phyloP scores from a whole-genome alignment of 1,140 invertebrate genomes.

The Drosophila bipectinata region DNA sequence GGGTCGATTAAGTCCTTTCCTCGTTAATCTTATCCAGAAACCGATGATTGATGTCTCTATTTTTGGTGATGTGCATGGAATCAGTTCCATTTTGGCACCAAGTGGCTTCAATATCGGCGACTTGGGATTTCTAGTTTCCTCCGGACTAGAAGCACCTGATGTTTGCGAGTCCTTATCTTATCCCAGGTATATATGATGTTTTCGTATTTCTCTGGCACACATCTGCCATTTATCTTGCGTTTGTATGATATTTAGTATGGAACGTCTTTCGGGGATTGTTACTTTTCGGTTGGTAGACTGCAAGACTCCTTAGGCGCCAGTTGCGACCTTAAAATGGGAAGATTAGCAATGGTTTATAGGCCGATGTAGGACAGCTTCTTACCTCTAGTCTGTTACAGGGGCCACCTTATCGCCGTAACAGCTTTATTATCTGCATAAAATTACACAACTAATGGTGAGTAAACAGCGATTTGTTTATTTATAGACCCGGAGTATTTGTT shows the following conservation, averaged over 20 bases:
- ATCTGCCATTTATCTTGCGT: constrained; percentile 31
- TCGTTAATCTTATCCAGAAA: constrained; percentile 27
- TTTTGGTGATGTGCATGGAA: background rate
- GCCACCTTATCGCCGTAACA: constrained; percentile 20
- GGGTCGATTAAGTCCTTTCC: background rate
- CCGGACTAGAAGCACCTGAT: constrained; percentile 11
- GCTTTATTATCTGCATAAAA: constrained; percentile 50
- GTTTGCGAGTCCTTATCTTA: constrained; percentile 25
- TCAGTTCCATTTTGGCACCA: background rate
- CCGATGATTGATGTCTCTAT: background rate
- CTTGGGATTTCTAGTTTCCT: constrained; percentile 3
- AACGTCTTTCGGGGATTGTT: background rate
- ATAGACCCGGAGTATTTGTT: constrained; percentile 37
- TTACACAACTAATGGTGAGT: constrained; percentile 52
- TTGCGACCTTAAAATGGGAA: background rate
- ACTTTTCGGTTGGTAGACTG: background rate
- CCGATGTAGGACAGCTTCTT: background rate
- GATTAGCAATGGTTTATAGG: constrained; percentile 14
- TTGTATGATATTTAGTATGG: background rate
- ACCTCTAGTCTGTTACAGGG: background rate
- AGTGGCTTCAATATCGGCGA: background rate
- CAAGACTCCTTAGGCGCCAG: background rate
- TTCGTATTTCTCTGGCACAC: constrained; percentile 23
- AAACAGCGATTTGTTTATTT: constrained; percentile 29
- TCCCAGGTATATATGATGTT: constrained; percentile 37